These are phyloP conservation scores for Enoplosus armatus DNA, from an alignment of 2,797 vertebrate genomes.

Conservation along the genomic window DNA sequence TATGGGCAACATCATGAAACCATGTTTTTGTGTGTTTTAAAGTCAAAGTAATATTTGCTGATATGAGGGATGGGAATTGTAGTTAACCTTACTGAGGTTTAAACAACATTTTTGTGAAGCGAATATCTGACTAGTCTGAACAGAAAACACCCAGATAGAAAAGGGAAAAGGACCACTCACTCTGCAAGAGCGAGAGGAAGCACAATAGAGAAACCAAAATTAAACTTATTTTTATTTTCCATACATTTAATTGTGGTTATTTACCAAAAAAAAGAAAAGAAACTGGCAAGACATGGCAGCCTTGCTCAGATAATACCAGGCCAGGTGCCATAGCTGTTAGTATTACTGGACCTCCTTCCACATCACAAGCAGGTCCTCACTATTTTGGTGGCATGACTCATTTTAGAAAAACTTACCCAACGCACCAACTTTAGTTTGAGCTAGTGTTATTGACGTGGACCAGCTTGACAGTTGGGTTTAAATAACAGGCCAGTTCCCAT, in stretches of 20 bases:
- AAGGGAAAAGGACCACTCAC: neutral
- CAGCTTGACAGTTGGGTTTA: neutral
- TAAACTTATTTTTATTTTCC: neutral
- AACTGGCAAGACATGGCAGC: slow-evolving; percentile 20
- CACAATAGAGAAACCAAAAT: neutral
- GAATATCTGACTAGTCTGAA: slow-evolving; percentile 3
- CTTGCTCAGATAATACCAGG: slow-evolving; percentile 25
- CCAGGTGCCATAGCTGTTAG: slow-evolving; percentile 29
- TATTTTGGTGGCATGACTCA: slow-evolving; percentile 36
- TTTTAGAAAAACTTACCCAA: slow-evolving; percentile 8
- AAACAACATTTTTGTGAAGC: neutral
- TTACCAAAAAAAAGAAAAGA: neutral
- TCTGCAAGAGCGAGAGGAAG: neutral
- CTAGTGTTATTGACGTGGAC: neutral
- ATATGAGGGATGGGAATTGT: neutral
- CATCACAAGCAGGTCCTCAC: slow-evolving; percentile 1
- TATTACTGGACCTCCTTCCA: slow-evolving; percentile 27
- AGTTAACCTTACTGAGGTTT: neutral
- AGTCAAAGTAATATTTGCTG: slow-evolving; percentile 4
- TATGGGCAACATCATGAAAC: slow-evolving; percentile 11
- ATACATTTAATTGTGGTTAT: neutral
- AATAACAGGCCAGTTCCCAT: neutral
- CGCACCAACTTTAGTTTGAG: neutral
- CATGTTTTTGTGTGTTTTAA: slow-evolving; percentile 2
- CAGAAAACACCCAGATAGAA: neutral